Percentiles rank a stretch among this genome's conserved stretches.
Conservation (phyloP, 2,797 vertebrate genomes). For the Hyperoplus lanceolatus region DNA sequence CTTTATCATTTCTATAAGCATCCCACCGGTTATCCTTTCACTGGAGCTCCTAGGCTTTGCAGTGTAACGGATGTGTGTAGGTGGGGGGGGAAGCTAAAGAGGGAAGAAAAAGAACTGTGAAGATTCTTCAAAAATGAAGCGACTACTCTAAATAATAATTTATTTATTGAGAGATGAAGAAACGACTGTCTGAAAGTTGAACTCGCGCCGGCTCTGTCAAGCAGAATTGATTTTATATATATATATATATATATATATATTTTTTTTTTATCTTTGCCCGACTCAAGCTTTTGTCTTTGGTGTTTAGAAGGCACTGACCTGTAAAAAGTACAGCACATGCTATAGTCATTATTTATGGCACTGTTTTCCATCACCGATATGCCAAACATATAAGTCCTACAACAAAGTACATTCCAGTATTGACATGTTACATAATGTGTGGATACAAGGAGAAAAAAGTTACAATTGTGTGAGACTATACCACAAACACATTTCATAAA, state of each 20-base stretch:
- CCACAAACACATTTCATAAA: neutral
- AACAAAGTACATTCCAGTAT: neutral
- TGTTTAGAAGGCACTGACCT: constrained; percentile 17
- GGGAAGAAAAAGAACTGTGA: constrained; percentile 1
- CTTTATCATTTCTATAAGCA: constrained; percentile 28
- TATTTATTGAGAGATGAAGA: constrained; percentile 56
- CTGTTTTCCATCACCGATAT: neutral
- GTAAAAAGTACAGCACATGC: neutral
- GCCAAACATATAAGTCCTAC: neutral
- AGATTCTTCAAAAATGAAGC: constrained; percentile 39
- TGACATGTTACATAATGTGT: neutral
- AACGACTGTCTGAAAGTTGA: constrained; percentile 34
- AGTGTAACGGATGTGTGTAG: neutral
- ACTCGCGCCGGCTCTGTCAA: constrained; percentile 33
- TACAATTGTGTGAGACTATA: neutral
- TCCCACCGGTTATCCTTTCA: constrained; percentile 28
- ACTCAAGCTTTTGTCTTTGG: constrained; percentile 24
- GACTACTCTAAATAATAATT: constrained; percentile 42
- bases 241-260: constrained; percentile 50
- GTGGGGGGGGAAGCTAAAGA: neutral
- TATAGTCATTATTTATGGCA: neutral
- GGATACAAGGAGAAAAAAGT: neutral
- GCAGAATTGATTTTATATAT: constrained; percentile 55
- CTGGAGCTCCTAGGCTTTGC: constrained; percentile 27
- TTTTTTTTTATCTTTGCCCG: constrained; percentile 41